Base-by-base conservation (phyloP, 2,113 vertebrate species). In the Danio rerio region DNA sequence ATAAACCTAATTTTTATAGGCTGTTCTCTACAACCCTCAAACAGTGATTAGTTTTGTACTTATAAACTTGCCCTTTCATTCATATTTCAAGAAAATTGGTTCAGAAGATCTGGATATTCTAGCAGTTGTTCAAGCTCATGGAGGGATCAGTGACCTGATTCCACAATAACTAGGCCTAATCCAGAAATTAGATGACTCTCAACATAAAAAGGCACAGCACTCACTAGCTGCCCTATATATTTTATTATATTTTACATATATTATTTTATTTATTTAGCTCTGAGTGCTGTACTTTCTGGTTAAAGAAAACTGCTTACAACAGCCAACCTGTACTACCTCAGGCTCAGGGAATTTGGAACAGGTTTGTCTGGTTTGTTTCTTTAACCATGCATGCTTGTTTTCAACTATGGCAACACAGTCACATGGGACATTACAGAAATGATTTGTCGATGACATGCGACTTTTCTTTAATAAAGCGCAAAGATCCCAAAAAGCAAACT, bases 151-250 rank as follows among this genome's bases (percentile, higher is more conserved):
- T 8, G 58, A 52, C 21, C 12, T 68, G 10, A 63, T 56, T 56
- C 53, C 61, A 56, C 20, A 13, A 42, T 53, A 11, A 79, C 52
- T 58, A n/a, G n/a, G n/a, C n/a, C n/a, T n/a, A 76, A 68, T 76
- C 40, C 58, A 73, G 31, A 31, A 10, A 82, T n/a, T 49, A 61
- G n/a, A 45, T 52, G 40, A 53, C 68, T 43, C 3, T 74, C 40
- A 7, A 31, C 31, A 31, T 31, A 31, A 31, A 31, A 31, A 42
- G 12, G 59, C 12, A 12, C 59, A 55, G 7, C 2, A n/a, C 59
- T 31, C 40, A 40, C 18, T 47, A 20, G 9, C 16, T 18, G 53
- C 31, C 31, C 12, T 43, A 74, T 43, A 45, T 58, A 10, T 45
- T 45, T 43, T 74, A 43, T 18, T n/a, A 58, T 15, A 9, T 18